Evolutionary conservation across 2,888 invertebrate species (phyloP), one percentile per base, ranked within the genome.

Genomic region (Smittia aterrima): DNA sequence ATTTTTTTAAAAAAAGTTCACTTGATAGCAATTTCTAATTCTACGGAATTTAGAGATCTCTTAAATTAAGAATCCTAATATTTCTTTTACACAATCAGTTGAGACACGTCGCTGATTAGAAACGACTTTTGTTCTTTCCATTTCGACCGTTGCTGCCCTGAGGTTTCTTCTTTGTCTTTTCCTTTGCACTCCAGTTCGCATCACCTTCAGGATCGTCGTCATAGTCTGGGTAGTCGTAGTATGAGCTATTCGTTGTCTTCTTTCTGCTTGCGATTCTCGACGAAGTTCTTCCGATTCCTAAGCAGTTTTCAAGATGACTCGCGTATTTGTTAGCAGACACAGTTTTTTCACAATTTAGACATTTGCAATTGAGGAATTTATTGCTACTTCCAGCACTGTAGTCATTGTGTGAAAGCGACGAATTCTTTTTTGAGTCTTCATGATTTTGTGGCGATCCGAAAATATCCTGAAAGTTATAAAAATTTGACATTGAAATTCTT

Each of bases 141-240:
- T 53, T 54, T 16, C 40, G 40, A 3, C 70, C 54, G 20, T 71
- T 71, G 32, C 25, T 71, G 40, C 47, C 47, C 41, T 47, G 47
- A 3, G 27, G 16, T 25, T 72, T 72, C 16, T 72, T 72, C 62
- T 72, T 72, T n/a, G 72, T 22, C 27, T 72, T 72, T 25, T 64
- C 64, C 40, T 54, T 58, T 1, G 32, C 72, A 62, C 22, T 72
- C 72, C 72, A 72, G 18, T 72, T 72, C 4, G 32, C 47, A 13
- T 72, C 72, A 13, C 24, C 22, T n/a, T 64, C 64, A 11, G 27
- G 22, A 18, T 62, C 72, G 20, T 54, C 22, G n/a, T 72, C 72
- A 24, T 27, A 53, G 7, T 72, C 72, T 3, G 25, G 18, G 16
- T 53, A 25, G n/a, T 25, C 25, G 16, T 71, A 53, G 25, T 71